Evolutionary conservation across 2,113 vertebrate genomes (phyloP), one percentile per base, ranked within the genome.

Genomic region (Pleuronectes platessa): DNA sequence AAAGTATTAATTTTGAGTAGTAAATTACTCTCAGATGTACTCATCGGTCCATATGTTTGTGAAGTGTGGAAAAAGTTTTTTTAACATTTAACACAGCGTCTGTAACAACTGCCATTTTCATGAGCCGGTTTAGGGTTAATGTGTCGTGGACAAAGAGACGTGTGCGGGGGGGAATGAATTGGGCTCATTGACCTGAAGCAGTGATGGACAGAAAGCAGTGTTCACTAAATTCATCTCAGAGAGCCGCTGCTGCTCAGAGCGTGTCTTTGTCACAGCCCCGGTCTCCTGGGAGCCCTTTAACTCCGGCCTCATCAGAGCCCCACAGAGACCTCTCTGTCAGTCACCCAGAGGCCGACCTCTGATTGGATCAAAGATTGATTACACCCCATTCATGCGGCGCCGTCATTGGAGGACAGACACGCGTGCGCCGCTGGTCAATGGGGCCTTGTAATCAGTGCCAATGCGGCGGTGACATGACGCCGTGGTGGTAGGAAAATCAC

Each of bases 321-420:
- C 90, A 87, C 92, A 17, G 91, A 93, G 95, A 92, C 90, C 81
- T 86, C 83, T 94, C 93, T 93, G 94, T 95, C 95, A 92, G 85
- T 94, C 90, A 88, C 87, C 92, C 85, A 58, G 93, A 94, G 92
- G 63, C 86, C 86, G 86, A 79, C 87, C 93, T 93, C 92, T 95
- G 95, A 96, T 95, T 95, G 95, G 96, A 94, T 95, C 93, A 94
- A 81, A 94, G 93, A 95, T 92, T 95, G 94, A 95, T 95, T 94
- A 92, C 90, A 86, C 89, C 81, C 90, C 86, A 94, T 95, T 95
- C 93, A 94, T 71, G 86, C 67, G 64, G 89, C 82, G 82, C 85
- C 71, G 23, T 76, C 85, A 81, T 93, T 92, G 92, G 93, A 86
- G 90, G 91, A 76, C 55, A 80, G 84, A 60, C 59, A 86, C 85